A percentile compares a stretch with the other conserved stretches of the same genome.
Conservation (phyloP, 2,888 invertebrate genomes). For the Acrobasis suavella region DNA sequence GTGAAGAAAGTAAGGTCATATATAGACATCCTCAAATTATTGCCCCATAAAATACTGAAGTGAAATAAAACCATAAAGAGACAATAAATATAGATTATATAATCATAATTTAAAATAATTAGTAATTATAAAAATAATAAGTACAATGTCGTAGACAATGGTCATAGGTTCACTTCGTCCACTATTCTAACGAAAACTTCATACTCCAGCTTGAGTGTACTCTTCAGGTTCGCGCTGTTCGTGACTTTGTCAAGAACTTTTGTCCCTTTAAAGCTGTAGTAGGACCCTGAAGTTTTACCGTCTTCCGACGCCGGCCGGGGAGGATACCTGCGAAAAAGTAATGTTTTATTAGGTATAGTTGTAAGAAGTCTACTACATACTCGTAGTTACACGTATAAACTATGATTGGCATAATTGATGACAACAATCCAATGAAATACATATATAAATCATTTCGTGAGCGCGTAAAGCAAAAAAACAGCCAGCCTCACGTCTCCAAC, state of each 20-base stretch:
- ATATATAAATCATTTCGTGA: too few species aligned
- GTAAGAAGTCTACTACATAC: too few species aligned
- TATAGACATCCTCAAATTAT: too few species aligned
- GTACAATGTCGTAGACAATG: conserved; percentile 2
- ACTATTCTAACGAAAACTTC: conserved; percentile 72
- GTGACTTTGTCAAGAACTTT: conserved; percentile 54
- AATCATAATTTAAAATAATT: conserved; percentile 5
- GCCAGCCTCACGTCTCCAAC: too few species aligned
- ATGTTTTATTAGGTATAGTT: too few species aligned
- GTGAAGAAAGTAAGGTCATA: too few species aligned
- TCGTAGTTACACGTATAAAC: too few species aligned
- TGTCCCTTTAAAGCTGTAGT: conserved; percentile 68
- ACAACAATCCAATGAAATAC: too few species aligned
- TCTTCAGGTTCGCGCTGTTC: conserved; percentile 44
- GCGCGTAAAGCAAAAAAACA: too few species aligned
- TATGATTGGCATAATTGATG: too few species aligned
- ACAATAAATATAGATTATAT: neutral
- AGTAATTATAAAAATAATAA: conserved; percentile 9
- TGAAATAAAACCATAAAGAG: neutral
- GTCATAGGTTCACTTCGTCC: conserved; percentile 51
- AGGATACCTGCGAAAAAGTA: conserved; percentile 55
- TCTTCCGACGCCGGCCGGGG: conserved; percentile 53
- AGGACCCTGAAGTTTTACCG: conserved; percentile 62
- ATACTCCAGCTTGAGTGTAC: conserved; percentile 67
- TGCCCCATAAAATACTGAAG: too few species aligned